These are phyloP conservation scores for Uloborus diversus DNA, from an alignment of 1,140 invertebrate species.

Conservation along the genomic window DNA sequence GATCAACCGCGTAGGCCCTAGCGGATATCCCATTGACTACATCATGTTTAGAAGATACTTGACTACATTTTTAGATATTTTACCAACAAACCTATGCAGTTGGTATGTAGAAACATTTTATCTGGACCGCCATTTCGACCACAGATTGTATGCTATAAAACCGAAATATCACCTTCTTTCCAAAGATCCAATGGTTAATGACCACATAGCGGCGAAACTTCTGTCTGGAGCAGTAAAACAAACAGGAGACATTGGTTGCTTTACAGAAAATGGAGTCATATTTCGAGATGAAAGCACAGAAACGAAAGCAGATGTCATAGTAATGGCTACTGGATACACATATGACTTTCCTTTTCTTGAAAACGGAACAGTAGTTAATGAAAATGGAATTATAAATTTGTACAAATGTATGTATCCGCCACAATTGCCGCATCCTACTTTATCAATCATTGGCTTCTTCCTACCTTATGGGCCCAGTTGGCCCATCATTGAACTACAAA, in stretches of 20 bases:
- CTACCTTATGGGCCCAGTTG: slow-evolving; percentile 69
- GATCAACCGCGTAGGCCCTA: slow-evolving; percentile 63
- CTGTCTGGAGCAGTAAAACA: slow-evolving; percentile 66
- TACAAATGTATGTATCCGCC: slow-evolving; percentile 67
- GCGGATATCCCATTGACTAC: slow-evolving; percentile 63
- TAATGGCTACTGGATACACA: slow-evolving; percentile 65
- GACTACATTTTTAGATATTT: neutral
- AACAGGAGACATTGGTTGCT: slow-evolving; percentile 62
- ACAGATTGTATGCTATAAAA: neutral
- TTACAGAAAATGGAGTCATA: slow-evolving; percentile 63
- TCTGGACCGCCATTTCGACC: neutral
- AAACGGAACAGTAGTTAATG: slow-evolving; percentile 41
- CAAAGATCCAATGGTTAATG: slow-evolving; percentile 1
- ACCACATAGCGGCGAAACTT: neutral
- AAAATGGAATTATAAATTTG: slow-evolving; percentile 65
- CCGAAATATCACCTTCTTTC: neutral
- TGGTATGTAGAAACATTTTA: neutral
- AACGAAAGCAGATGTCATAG: slow-evolving; percentile 62
- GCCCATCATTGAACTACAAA: slow-evolving; percentile 68
- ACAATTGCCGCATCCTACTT: slow-evolving; percentile 59
- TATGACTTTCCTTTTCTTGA: slow-evolving; percentile 65
- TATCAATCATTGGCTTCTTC: slow-evolving; percentile 68
- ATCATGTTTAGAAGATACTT: neutral
- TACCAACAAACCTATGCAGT: neutral
- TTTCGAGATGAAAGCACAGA: slow-evolving; percentile 59